Conservation (phyloP, 2,888 invertebrate genomes). For the Calameuta idolon region DNA sequence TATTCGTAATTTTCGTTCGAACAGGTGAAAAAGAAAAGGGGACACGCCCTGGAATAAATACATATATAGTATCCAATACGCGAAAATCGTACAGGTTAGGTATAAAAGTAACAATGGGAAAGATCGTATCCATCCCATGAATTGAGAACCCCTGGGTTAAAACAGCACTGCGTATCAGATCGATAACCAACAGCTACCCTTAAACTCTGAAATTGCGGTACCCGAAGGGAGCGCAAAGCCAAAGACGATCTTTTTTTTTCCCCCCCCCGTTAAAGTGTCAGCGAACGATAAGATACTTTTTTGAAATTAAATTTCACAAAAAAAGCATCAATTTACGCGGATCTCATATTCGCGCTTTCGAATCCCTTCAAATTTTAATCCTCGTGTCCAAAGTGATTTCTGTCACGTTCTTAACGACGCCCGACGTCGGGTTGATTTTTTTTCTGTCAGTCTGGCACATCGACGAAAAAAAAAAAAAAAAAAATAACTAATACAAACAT, state of each 20-base stretch:
- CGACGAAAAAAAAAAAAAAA: not conserved
- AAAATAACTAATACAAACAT: no score
- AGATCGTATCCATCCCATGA: not conserved
- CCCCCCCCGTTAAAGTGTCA: not conserved
- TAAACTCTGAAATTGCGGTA: constrained; percentile 54
- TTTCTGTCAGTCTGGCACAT: not conserved
- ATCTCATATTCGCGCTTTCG: not conserved
- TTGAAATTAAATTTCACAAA: not conserved
- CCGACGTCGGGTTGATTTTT: not conserved
- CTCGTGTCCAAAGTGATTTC: not conserved
- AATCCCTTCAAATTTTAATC: not conserved
- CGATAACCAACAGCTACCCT: constrained; percentile 56
- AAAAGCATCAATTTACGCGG: not conserved
- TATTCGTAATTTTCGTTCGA: not conserved
- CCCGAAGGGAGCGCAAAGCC: constrained; percentile 38
- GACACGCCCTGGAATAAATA: not conserved
- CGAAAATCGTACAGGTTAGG: not conserved
- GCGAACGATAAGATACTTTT: no score
- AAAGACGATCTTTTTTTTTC: not conserved
- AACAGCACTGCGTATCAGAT: constrained; percentile 58
- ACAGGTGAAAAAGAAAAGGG: not conserved
- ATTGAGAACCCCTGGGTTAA: constrained; percentile 56
- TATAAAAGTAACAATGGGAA: not conserved
- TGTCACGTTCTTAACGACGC: not conserved
- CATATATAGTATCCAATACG: not conserved